These are phyloP conservation scores for Plagodis dolabraria DNA, from an alignment of 2,888 invertebrate species.

Conservation along the genomic window DNA sequence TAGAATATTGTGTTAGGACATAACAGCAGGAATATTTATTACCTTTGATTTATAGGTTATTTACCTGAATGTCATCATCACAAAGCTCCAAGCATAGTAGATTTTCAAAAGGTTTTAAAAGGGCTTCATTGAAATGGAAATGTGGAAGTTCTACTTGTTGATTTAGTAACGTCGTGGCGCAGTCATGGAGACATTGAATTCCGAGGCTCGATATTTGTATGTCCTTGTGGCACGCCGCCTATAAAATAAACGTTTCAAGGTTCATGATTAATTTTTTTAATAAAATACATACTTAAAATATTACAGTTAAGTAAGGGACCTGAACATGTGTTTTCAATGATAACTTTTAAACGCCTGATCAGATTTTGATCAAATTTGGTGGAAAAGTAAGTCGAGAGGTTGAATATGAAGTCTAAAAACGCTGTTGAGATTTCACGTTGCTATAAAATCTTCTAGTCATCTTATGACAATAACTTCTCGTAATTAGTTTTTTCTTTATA, in stretches of 20 bases:
- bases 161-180: constrained; percentile 93
- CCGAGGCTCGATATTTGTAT: constrained; percentile 95
- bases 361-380: too few species aligned
- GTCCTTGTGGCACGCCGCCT: constrained; percentile 97
- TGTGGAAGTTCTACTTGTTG: constrained; percentile 95
- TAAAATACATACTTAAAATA: too few species aligned
- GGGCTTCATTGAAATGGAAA: constrained; percentile 97
- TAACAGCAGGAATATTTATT: background rate
- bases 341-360: too few species aligned
- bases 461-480: too few species aligned
- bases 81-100: constrained; percentile 96
- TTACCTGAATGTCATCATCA: constrained; percentile 95
- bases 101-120: constrained; percentile 98
- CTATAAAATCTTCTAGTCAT: too few species aligned
- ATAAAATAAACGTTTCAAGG: constrained; percentile 21
- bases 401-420: too few species aligned
- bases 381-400: too few species aligned
- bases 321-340: too few species aligned
- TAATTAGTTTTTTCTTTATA: too few species aligned
- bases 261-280: background rate
- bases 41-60: background rate
- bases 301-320: too few species aligned
- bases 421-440: too few species aligned
- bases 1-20: constrained; percentile 5
- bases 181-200: constrained; percentile 96